Conservation (phyloP, 2,888 invertebrate genomes). For the Prenolepis imparis region DNA sequence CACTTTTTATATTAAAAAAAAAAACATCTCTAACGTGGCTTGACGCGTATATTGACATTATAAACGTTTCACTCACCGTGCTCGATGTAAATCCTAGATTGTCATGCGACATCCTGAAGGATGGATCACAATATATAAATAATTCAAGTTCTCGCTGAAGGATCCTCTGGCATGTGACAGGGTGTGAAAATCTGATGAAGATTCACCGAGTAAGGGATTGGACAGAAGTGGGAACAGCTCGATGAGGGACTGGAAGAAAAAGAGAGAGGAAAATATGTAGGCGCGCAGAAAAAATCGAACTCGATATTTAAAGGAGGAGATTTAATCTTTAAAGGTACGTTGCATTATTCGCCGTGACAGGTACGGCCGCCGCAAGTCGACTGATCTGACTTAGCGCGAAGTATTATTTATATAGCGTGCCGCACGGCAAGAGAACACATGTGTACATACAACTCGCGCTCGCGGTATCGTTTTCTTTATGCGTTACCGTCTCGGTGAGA, state of each 20-base stretch:
- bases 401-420: conserved; percentile 85
- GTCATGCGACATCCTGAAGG: conserved; percentile 80
- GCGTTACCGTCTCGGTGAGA: conserved; percentile 59
- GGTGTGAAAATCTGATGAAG: no score
- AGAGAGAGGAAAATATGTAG: background rate
- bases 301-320: background rate
- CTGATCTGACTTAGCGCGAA: conserved; percentile 83
- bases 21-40: background rate
- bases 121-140: conserved; percentile 5
- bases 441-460: conserved; percentile 54
- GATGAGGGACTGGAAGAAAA: background rate
- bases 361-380: conserved; percentile 83
- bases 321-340: conserved; percentile 65
- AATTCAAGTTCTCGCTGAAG: conserved; percentile 11
- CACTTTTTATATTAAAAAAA: background rate
- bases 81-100: conserved; percentile 84
- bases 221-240: conserved; percentile 11
- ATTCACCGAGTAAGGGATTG: background rate
- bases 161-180: background rate
- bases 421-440: conserved; percentile 45
- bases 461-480: conserved; percentile 68
- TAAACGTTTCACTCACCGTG: conserved; percentile 78
- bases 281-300: background rate
- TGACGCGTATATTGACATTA: background rate
- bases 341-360: conserved; percentile 79